Evolutionary conservation across 2,113 vertebrate genomes (phyloP), one percentile per base, ranked within the genome.

Genomic region (Chamaetylas fuelleborni): DNA sequence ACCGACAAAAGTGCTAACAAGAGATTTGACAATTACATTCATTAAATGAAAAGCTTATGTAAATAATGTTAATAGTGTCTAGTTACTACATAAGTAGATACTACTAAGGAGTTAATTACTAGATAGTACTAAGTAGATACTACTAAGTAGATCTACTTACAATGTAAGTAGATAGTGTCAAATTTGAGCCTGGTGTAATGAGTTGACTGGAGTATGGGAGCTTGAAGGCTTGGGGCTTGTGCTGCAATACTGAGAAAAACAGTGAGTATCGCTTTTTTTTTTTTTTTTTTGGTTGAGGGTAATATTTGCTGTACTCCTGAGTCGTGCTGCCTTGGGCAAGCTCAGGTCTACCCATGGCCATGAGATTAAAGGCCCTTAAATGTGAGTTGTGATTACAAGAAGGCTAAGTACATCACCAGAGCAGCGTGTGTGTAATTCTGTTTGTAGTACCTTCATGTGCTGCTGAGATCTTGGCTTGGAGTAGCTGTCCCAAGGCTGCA

Each of bases 201-300:
- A 42, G 34, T 14, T 79, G 45, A 36, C 33, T 71, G 5, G 29
- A 64, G 19, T 47, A 11, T 12, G 17, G 77, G 64, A 92, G 22
- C 67, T 72, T 5, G 5, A 78, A 77, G 34, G 28, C n/a, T 83
- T 56, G 18, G 25, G 42, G 11, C 25, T 80, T 72, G 43, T 10
- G 8, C 28, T 65, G 8, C 25, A 47, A 12, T 9, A 14, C 20
- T 29, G 43, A 60, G 5, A 24, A 50, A 82, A 76, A 45, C 24
- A 36, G 16, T 3, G 3, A 36, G 29, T 64, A 0, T 1, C 3
- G 11, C 8, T 6, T 43, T 19, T 66, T 42, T 19, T 61, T 61
- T 58, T 3, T n/a, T 57, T 14, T 42, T 19, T n/a, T n/a, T n/a
- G n/a, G 12, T 70, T 45, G 34, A 29, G 54, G 31, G 11, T 29